Base-by-base conservation (phyloP, 2,113 vertebrate genomes). In the Bettongia penicillata region DNA sequence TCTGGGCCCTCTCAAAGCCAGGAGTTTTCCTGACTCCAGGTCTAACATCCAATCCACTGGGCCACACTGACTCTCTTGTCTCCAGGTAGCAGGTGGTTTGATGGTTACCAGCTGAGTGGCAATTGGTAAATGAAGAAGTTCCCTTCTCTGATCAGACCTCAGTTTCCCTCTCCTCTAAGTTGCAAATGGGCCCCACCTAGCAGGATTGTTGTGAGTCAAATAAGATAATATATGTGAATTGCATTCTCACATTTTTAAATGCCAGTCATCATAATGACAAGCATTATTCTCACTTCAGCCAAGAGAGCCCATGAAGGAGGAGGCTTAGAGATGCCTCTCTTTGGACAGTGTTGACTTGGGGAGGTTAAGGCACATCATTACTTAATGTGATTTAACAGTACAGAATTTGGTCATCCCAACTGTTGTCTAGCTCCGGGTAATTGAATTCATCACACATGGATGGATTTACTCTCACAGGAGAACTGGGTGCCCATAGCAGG, bases 381-480 rank as follows among this genome's bases (percentile, higher is more conserved):
- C 91, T 89, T 94, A 91, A 19, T 5, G n/a, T 94, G 25, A 96
- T 26, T 14, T 91, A 26, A 8, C 47, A 90, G 47, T 55, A 90
- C 24, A 91, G 8, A 95, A 92, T 57, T 57, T 0, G 1, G 28
- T 92, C 50, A 26, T 55, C 37, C 96, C 28, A 53, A 9, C 93
- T 11, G 3, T 90, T 77, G 92, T 28, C 55, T 90, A 90, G 50
- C 1, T 26, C 89, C 25, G 3, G 92, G 26, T 91, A 93, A 53
- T 91, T 92, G 90, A 90, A 93, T 91, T 77, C 61, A 91, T 37
- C 94, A 90, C 51, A 92, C 28, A 91, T 90, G 9, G 43, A 90
- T 91, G 26, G 92, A 24, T 95, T 93, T 61, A 90, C 50, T 52
- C 26, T 92, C 3, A 68, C 6, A 5, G 25, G 1, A 28, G 57